Percentiles rank a stretch among this genome's conserved stretches.
These are phyloP conservation scores for Lepus oiostolus DNA, from an alignment of 2,797 vertebrate species.

Conservation along the genomic window DNA sequence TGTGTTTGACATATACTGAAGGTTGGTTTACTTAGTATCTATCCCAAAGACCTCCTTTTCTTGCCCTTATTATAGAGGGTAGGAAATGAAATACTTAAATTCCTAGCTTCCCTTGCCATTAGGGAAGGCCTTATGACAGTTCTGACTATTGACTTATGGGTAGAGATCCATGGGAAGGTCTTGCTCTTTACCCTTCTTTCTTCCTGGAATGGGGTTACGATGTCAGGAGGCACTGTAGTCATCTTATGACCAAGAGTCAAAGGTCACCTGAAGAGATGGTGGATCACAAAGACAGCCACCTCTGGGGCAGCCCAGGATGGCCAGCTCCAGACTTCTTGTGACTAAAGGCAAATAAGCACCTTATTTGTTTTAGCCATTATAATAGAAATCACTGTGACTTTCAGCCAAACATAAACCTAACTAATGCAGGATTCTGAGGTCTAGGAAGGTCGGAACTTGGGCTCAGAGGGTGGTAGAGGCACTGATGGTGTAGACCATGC, in stretches of 20 bases:
- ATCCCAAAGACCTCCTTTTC: not conserved
- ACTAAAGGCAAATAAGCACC: not conserved
- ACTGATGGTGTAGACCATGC: not conserved
- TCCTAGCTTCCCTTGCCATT: not conserved
- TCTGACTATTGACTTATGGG: not conserved
- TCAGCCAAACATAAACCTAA: not conserved
- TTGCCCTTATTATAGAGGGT: conserved; percentile 8
- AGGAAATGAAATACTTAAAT: not conserved
- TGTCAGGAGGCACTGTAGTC: not conserved
- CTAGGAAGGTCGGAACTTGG: not conserved
- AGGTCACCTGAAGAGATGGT: not conserved
- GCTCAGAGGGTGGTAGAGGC: conserved; percentile 66
- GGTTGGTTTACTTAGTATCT: not conserved
- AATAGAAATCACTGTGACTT: not conserved
- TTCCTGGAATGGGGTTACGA: not conserved
- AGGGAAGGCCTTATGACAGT: not conserved
- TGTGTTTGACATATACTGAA: not conserved
- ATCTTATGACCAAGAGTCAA: conserved; percentile 37
- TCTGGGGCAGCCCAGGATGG: not conserved
- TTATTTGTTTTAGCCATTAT: not conserved
- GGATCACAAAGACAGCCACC: not conserved
- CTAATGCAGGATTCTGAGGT: not conserved
- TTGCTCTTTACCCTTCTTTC: not conserved
- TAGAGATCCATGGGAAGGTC: not conserved
- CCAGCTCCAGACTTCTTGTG: not conserved